phyloP scores from a whole-genome alignment of 1,140 invertebrate genomes.

The Hyphantria cunea region DNA sequence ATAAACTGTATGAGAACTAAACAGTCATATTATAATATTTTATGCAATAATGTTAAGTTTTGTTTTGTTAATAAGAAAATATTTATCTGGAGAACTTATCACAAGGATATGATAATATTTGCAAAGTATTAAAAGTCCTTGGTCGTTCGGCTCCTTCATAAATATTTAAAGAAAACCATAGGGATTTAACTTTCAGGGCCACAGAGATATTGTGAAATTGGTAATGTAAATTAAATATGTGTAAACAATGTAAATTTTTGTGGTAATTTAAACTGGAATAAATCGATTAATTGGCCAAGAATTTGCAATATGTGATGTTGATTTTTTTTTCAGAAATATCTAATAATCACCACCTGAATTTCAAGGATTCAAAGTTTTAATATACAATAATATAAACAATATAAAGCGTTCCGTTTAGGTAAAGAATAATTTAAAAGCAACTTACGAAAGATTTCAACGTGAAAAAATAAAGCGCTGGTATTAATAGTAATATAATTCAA shows the following conservation, averaged over 20 bases:
- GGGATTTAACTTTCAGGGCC: slow-evolving; percentile 57
- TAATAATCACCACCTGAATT: no score
- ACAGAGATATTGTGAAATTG: slow-evolving; percentile 52
- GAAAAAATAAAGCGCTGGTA: slow-evolving; percentile 8
- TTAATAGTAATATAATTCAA: no score
- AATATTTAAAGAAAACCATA: slow-evolving; percentile 68
- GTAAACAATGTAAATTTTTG: slow-evolving; percentile 56
- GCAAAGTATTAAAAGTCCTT: slow-evolving; percentile 58
- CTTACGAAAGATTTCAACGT: no score
- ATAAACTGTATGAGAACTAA: no score
- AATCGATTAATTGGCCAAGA: no score
- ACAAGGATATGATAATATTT: slow-evolving; percentile 53
- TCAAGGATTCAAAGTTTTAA: not conserved
- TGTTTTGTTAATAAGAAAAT: slow-evolving; percentile 28
- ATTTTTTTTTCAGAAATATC: no score
- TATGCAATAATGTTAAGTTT: no score
- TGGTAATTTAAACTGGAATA: not conserved
- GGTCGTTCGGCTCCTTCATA: slow-evolving; percentile 56
- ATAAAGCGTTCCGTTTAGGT: not conserved
- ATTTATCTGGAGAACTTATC: slow-evolving; percentile 42
- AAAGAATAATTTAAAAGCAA: slow-evolving; percentile 10
- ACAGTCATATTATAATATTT: no score
- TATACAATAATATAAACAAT: slow-evolving; percentile 4
- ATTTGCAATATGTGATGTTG: no score
- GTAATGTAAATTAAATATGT: slow-evolving; percentile 57